A percentile compares a stretch with the other conserved stretches of the same genome.
phyloP scores from a whole-genome alignment of 1,140 invertebrate genomes.

The Cyphomyrmex costatus region DNA sequence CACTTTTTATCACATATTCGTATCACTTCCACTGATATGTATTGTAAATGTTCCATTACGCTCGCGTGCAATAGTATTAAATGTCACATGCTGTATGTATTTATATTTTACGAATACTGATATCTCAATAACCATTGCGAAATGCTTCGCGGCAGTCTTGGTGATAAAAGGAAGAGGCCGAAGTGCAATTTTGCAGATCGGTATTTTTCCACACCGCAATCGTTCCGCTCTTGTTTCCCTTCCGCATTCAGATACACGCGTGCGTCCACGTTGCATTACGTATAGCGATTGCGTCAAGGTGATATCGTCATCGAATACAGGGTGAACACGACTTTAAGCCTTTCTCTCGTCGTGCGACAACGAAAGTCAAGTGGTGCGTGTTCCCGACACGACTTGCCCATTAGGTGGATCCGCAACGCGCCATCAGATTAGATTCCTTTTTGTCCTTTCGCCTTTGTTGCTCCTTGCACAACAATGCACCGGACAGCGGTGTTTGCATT shows the following conservation, averaged over 20 bases:
- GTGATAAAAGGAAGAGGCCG: background rate
- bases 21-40: background rate
- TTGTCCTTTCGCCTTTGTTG: slow-evolving; percentile 53
- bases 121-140: background rate
- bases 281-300: slow-evolving; percentile 74
- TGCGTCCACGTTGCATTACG: slow-evolving; percentile 59
- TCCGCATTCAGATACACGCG: background rate
- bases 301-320: slow-evolving; percentile 73
- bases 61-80: background rate
- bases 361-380: slow-evolving; percentile 80
- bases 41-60: background rate
- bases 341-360: slow-evolving; percentile 68
- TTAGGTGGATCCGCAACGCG: slow-evolving; percentile 82
- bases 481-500: slow-evolving; percentile 52
- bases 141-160: background rate
- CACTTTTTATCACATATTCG: background rate
- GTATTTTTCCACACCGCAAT: slow-evolving; percentile 1
- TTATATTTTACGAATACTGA: background rate
- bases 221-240: background rate
- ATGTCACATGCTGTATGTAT: background rate
- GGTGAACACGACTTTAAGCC: slow-evolving; percentile 80
- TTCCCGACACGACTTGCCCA: slow-evolving; percentile 85
- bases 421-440: slow-evolving; percentile 85
- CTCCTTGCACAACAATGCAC: slow-evolving; percentile 70
- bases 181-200: slow-evolving; percentile 2